Conservation (phyloP, 2,888 invertebrate genomes). For the Cordilura impudica region DNA sequence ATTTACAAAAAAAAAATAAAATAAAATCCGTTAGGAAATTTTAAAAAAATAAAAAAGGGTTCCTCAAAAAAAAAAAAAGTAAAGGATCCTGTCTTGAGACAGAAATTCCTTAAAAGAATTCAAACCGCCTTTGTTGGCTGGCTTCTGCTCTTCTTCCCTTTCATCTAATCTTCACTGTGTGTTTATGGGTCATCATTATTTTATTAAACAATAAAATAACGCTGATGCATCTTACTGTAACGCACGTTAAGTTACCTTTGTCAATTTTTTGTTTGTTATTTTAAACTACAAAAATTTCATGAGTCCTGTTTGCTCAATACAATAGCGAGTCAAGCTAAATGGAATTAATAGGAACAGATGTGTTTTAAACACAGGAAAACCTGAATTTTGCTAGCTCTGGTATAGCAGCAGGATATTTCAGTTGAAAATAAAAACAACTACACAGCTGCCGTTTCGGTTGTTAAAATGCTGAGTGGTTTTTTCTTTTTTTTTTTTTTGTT, state of each 20-base stretch:
- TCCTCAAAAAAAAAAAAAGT: constrained; percentile 13
- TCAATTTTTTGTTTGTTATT: constrained; percentile 35
- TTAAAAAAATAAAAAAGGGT: neutral
- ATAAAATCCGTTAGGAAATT: constrained; percentile 36
- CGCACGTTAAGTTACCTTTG: constrained; percentile 41
- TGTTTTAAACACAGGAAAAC: constrained; percentile 27
- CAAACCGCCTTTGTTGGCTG: neutral
- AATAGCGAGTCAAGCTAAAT: constrained; percentile 22
- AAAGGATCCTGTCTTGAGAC: constrained; percentile 27
- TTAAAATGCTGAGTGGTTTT: constrained; percentile 30
- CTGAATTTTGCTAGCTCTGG: constrained; percentile 33
- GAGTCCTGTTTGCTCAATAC: constrained; percentile 3
- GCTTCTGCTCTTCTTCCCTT: neutral
- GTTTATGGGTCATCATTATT: neutral
- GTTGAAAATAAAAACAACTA: constrained; percentile 37
- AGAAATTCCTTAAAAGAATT: neutral
- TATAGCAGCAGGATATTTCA: constrained; percentile 50
- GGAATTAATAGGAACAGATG: constrained; percentile 52
- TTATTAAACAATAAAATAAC: constrained; percentile 17
- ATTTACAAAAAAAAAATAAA: constrained; percentile 25
- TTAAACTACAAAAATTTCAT: constrained; percentile 23
- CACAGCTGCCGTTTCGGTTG: constrained; percentile 56
- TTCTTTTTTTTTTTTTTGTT: constrained; percentile 7
- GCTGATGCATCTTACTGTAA: constrained; percentile 11
- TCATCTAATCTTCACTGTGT: too few species aligned